These are phyloP conservation scores for Gorsachius magnificus DNA, from an alignment of 2,797 vertebrate genomes.

Conservation along the genomic window DNA sequence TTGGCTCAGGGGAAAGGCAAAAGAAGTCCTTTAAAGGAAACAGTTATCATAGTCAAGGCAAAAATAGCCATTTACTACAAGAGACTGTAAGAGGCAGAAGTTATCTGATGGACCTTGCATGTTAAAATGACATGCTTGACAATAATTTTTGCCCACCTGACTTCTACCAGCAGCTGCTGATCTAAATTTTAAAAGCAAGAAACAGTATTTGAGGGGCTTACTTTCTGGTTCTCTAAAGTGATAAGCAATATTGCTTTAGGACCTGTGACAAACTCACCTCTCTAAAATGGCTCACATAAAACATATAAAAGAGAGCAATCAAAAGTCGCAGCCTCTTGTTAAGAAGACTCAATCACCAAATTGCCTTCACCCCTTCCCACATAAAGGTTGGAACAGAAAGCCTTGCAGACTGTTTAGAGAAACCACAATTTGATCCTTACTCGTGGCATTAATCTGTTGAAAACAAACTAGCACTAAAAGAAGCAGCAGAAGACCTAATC, in stretches of 20 bases:
- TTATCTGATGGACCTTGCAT: not conserved
- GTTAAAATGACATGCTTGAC: not conserved
- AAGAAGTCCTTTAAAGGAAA: constrained; percentile 31
- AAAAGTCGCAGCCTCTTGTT: not conserved
- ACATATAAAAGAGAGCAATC: not conserved
- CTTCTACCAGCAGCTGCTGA: not conserved
- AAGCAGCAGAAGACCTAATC: not conserved
- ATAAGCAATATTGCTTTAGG: not conserved
- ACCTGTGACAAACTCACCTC: not conserved
- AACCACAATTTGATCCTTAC: not conserved
- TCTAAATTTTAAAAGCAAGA: not conserved
- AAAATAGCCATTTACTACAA: not conserved
- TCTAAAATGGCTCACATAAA: not conserved
- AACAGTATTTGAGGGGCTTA: not conserved
- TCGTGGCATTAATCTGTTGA: not conserved
- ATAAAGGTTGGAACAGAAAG: not conserved
- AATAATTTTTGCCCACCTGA: not conserved
- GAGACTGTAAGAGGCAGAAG: not conserved
- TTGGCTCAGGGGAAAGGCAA: not conserved
- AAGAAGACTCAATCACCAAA: not conserved
- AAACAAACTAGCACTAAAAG: constrained; percentile 19
- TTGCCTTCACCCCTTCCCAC: not conserved
- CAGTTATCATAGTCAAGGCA: not conserved
- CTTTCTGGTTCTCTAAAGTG: not conserved
- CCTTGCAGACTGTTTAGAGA: not conserved